Conservation (phyloP, 1,140 invertebrate genomes). For the Drosophila watanabei region DNA sequence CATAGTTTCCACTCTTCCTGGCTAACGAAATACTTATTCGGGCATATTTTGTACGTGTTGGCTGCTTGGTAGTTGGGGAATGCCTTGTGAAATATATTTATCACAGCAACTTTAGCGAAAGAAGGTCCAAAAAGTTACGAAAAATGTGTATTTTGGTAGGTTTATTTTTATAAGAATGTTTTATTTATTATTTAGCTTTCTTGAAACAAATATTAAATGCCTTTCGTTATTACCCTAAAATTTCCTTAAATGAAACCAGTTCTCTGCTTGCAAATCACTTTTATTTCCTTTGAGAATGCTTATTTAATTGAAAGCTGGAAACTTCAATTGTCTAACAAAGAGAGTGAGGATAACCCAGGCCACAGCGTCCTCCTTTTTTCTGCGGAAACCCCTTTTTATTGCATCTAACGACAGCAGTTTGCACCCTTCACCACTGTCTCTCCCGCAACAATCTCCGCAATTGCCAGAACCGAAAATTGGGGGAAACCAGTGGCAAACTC, state of each 20-base stretch:
- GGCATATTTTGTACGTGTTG: constrained; percentile 20
- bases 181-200: not conserved
- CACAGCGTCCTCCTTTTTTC: not conserved
- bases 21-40: constrained; percentile 16
- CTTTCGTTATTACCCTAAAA: not conserved
- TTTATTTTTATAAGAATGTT: not conserved
- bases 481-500: constrained; percentile 24
- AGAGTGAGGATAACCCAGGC: constrained; percentile 7
- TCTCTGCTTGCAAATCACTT: constrained; percentile 5
- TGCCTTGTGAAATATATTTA: not conserved
- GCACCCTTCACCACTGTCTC: constrained; percentile 32
- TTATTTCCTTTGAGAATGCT: not conserved
- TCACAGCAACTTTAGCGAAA: not conserved
- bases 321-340: constrained; percentile 26
- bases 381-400: constrained; percentile 14
- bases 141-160: not conserved
- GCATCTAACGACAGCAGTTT: constrained; percentile 58
- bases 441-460: constrained; percentile 32
- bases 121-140: not conserved
- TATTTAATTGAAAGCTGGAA: constrained; percentile 19
- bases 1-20: constrained; percentile 16
- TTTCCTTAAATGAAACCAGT: not conserved
- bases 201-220: not conserved
- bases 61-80: constrained; percentile 13
- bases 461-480: constrained; percentile 26